Conservation (phyloP, 2,113 vertebrate genomes). For the Philantomba maxwellii region DNA sequence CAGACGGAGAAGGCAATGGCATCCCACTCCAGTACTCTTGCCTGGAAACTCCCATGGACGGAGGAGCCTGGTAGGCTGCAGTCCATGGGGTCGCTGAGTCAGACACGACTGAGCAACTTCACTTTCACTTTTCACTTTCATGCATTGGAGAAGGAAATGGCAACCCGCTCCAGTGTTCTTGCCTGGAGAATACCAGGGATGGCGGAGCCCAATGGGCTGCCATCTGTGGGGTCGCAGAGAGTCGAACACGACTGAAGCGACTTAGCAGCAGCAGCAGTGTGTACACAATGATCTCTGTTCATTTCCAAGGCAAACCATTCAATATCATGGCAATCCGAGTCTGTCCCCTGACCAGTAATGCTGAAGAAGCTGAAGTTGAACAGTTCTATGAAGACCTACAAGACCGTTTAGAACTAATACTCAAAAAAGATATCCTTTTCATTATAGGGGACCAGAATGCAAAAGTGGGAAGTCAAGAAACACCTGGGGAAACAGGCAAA, state of each 20-base stretch:
- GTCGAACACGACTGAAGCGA: too few relatives aligned
- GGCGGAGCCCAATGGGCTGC: too few relatives aligned
- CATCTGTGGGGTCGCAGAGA: too few relatives aligned
- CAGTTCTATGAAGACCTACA: neutral
- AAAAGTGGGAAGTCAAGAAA: neutral
- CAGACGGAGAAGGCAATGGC: neutral
- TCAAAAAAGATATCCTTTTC: neutral
- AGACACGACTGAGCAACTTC: too few relatives aligned
- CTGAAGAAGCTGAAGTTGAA: neutral
- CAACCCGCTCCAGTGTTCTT: too few relatives aligned
- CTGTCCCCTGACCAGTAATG: neutral
- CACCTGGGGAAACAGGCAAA: neutral
- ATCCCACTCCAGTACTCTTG: too few relatives aligned
- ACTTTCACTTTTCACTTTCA: too few relatives aligned
- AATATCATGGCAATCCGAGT: neutral
- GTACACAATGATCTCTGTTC: neutral
- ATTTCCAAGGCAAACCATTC: neutral
- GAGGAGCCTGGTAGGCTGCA: too few relatives aligned
- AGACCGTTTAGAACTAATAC: neutral
- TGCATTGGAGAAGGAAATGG: too few relatives aligned
- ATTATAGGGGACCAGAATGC: neutral
- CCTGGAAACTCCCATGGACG: too few relatives aligned
- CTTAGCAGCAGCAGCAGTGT: neutral
- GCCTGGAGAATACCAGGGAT: too few relatives aligned
- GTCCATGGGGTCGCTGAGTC: too few relatives aligned